Conservation (phyloP, 2,113 vertebrate genomes). For the Antechinus flavipes region DNA sequence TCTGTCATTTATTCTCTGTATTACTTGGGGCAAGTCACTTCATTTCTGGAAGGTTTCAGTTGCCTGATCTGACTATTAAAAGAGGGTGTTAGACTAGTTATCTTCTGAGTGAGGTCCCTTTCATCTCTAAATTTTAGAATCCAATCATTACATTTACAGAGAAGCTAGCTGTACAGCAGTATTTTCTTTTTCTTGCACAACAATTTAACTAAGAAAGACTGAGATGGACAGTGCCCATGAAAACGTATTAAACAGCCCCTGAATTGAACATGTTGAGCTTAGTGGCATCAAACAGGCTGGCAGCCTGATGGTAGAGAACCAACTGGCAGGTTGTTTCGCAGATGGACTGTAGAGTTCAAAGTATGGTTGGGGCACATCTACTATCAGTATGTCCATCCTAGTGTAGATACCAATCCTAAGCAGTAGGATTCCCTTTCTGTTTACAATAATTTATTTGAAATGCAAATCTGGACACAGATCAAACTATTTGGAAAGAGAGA, state of each 20-base stretch:
- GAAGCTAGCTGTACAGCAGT: neutral
- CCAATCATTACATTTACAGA: neutral
- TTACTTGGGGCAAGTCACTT: neutral
- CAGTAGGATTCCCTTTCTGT: neutral
- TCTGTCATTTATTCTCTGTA: neutral
- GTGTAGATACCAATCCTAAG: neutral
- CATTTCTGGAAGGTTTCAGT: neutral
- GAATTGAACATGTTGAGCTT: constrained; percentile 3
- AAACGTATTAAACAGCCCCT: constrained; percentile 7
- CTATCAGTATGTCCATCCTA: neutral
- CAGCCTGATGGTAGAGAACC: neutral
- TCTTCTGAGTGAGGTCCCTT: neutral
- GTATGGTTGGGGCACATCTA: neutral
- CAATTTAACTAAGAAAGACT: constrained; percentile 42
- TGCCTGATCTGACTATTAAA: neutral
- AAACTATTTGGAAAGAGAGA: neutral
- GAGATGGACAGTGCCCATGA: constrained; percentile 14
- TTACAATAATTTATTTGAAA: neutral
- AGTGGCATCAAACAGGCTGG: neutral
- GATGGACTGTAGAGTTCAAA: neutral
- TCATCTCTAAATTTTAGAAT: neutral
- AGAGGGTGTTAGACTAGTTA: neutral
- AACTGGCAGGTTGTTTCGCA: neutral
- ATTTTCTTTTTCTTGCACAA: neutral
- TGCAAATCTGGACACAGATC: neutral